A percentile compares a stretch with the other conserved stretches of the same genome.
Evolutionary conservation across 2,888 invertebrate genomes (phyloP).

Genomic region (Cheilosia impressa): DNA sequence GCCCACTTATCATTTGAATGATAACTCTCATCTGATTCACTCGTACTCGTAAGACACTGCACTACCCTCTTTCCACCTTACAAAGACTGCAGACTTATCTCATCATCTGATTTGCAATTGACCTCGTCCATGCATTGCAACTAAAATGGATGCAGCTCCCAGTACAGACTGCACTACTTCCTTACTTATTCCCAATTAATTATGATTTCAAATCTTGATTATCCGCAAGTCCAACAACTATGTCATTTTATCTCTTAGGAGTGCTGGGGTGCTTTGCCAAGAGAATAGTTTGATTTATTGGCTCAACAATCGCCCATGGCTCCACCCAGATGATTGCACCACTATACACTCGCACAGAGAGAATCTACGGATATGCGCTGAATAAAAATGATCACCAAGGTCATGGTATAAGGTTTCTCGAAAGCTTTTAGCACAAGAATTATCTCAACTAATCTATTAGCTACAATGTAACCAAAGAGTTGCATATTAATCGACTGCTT

Average conservation of each 20-base stretch:
- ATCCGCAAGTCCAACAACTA: neutral
- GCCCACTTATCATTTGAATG: too few species aligned
- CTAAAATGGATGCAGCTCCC: neutral
- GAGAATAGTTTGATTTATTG: conserved; percentile 37
- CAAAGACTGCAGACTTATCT: too few species aligned
- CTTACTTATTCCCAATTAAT: neutral
- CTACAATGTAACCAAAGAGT: conserved; percentile 20
- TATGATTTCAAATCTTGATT: neutral
- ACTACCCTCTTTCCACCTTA: too few species aligned
- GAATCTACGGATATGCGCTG: conserved; percentile 3
- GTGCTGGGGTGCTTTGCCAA: neutral
- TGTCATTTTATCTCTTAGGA: neutral
- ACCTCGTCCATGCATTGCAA: neutral
- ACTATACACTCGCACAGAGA: neutral
- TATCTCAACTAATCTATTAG: conserved; percentile 5
- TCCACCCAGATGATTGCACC: conserved; percentile 15
- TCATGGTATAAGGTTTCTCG: conserved; percentile 37
- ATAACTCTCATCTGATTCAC: too few species aligned
- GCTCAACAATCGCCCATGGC: conserved; percentile 15
- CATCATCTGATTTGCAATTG: neutral
- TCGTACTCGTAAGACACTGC: too few species aligned
- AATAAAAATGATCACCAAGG: conserved; percentile 27
- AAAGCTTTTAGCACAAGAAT: conserved; percentile 19
- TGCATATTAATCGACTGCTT: conserved; percentile 22
- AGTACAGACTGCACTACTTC: neutral